Evolutionary conservation across 23 tunicate genomes (phyloP), one percentile per base, ranked within the genome.

Genomic region (Halocynthia aurantium): DNA sequence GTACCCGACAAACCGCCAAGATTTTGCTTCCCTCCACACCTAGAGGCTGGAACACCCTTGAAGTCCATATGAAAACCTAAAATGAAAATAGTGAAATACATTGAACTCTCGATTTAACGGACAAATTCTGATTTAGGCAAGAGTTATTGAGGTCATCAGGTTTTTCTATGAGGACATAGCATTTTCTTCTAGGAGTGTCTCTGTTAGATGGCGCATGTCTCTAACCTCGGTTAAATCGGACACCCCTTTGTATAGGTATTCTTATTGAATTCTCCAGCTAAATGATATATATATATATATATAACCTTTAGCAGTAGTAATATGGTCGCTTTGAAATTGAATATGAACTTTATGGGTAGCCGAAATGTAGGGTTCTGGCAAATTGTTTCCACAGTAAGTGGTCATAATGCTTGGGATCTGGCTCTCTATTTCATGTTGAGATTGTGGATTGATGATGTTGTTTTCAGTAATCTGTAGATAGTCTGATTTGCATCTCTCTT

Each of bases 11-110:
- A 60, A 18, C 22, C 81, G 7, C 18, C 72, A 13, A 77, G 72
- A 6, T 82, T 87, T 53, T 80, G 61, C 65, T 62, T 72, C 6
- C 80, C 77, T 9, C 87, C 87, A 71, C 94, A 87, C 2, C 86
- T 80, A 6, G 94, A 87, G 5, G 84, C 76, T 20, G 51, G 50
- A 11, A 87, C 76, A 6, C 77, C 21, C 73, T 70, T 61, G 51
- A 82, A 87, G 19, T 54, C 75, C 20, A 87, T 87, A 13, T 55
- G 51, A 55, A 87, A 87, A n/a, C 94, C 94, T 87, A 51, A 51
- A 57, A 53, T 12, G 6, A 44, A 64, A 19, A 17, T 50, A 15
- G 17, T 68, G 13, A 13, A 5, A 68, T n/a, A 22, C 13, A 20
- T n/a, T n/a, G 22, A 68, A 21, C 13, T 5, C 44, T 31, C 44